These are phyloP conservation scores for Holothuria scabra DNA, from an alignment of 53 echinoderm and acorn worm genomes.

Conservation along the genomic window DNA sequence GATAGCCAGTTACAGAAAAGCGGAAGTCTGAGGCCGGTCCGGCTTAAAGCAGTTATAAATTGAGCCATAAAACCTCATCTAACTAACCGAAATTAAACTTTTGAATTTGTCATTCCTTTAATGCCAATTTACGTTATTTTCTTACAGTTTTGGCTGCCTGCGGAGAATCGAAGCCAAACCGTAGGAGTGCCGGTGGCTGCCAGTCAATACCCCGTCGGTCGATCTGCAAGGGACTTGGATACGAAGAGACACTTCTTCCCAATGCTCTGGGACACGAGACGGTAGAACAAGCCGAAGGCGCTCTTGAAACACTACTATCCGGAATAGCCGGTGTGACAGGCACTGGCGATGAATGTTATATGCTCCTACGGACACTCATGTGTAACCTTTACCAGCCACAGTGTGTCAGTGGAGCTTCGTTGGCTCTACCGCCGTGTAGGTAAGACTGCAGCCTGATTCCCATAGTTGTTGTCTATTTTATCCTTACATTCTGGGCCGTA, in stretches of 20 bases:
- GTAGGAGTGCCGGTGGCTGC: background rate
- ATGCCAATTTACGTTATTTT: no score
- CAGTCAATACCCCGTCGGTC: background rate
- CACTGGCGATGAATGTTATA: conserved; percentile 32
- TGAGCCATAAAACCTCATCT: no score
- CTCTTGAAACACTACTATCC: background rate
- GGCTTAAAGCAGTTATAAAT: no score
- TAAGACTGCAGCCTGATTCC: background rate
- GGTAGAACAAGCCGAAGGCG: conserved; percentile 20
- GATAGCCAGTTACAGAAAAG: no score
- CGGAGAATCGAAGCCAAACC: conserved; percentile 13
- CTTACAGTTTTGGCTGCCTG: background rate
- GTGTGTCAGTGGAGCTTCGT: background rate
- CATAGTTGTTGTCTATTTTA: no score
- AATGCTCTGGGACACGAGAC: conserved; percentile 45
- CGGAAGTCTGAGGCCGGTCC: no score
- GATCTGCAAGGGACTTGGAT: conserved; percentile 32
- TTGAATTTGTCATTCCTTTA: no score
- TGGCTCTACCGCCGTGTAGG: conserved; percentile 16
- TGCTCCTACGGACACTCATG: conserved; percentile 17
- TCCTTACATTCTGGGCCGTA: no score
- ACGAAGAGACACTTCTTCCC: conserved; percentile 56
- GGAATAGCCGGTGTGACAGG: conserved; percentile 37
- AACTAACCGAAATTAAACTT: no score
- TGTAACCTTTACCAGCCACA: background rate